These are phyloP conservation scores for Leptinotarsa defecta DNA, from an alignment of 1,140 invertebrate species.

Conservation along the genomic window DNA sequence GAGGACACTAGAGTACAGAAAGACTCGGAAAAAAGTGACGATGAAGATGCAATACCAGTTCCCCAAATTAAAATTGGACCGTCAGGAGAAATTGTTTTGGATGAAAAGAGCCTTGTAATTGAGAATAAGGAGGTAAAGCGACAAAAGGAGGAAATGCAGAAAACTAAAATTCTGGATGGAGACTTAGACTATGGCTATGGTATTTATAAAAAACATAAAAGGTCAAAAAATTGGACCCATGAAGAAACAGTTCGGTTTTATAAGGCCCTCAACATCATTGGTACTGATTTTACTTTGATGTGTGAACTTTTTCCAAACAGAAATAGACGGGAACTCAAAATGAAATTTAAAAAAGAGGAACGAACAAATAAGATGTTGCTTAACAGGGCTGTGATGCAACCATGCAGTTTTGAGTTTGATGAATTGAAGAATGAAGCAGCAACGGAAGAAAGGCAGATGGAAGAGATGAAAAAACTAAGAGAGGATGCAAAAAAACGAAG, in stretches of 20 bases:
- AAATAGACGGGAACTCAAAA: conserved; percentile 78
- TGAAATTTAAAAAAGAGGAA: conserved; percentile 67
- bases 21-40: conserved; percentile 58
- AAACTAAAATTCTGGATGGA: conserved; percentile 69
- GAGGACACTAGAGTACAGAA: conserved; percentile 33
- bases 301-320: conserved; percentile 78
- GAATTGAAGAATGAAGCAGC: conserved; percentile 57
- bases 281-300: conserved; percentile 91
- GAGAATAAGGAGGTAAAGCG: conserved; percentile 71
- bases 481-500: conserved; percentile 35
- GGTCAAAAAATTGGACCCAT: conserved; percentile 69
- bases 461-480: conserved; percentile 39
- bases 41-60: conserved; percentile 65
- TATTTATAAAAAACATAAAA: conserved; percentile 67
- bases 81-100: conserved; percentile 84
- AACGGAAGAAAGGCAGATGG: conserved; percentile 48
- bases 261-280: conserved; percentile 81
- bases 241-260: conserved; percentile 86
- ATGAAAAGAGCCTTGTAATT: conserved; percentile 84
- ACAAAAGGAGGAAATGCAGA: conserved; percentile 66
- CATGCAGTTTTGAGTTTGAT: conserved; percentile 57
- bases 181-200: conserved; percentile 65
- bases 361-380: conserved; percentile 55
- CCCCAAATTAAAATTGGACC: conserved; percentile 88
- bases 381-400: conserved; percentile 58